Evolutionary conservation across 2,888 invertebrate genomes (phyloP).

Genomic region (Polydesmus complanatus): DNA sequence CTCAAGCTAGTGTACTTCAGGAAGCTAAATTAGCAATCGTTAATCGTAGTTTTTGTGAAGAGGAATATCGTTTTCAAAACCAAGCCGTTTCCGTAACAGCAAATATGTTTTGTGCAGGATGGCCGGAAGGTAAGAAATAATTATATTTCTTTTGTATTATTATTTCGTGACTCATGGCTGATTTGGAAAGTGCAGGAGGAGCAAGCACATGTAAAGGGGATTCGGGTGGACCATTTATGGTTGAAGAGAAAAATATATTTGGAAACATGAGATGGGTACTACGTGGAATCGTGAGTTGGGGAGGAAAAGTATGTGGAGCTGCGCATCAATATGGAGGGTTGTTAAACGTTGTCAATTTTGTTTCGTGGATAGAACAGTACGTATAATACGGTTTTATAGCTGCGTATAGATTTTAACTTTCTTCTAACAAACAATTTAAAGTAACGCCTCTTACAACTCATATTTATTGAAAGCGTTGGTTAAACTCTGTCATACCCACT

Average conservation of each 20-base stretch:
- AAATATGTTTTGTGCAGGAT: constrained; percentile 16
- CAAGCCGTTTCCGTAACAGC: constrained; percentile 7
- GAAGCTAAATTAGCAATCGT: constrained; percentile 21
- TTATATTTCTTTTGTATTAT: constrained; percentile 1
- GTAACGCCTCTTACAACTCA: too few species aligned
- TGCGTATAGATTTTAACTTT: too few species aligned
- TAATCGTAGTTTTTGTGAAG: constrained; percentile 17
- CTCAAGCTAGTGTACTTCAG: constrained; percentile 18
- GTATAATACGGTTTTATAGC: too few species aligned
- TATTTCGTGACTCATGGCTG: neutral
- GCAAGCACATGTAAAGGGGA: constrained; percentile 13
- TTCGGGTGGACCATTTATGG: constrained; percentile 14
- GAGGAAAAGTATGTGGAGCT: constrained; percentile 6
- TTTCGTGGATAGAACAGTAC: constrained; percentile 10
- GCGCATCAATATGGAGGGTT: constrained; percentile 12
- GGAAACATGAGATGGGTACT: neutral
- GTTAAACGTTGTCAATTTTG: constrained; percentile 7
- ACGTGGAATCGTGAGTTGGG: constrained; percentile 9
- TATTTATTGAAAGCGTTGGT: too few species aligned
- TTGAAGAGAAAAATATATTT: constrained; percentile 3
- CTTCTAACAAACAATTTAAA: too few species aligned
- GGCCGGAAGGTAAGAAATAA: constrained; percentile 5
- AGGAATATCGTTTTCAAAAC: constrained; percentile 16
- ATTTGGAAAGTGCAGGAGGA: constrained; percentile 5
- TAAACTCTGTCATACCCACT: too few species aligned